Percentiles rank a stretch among this genome's conserved stretches.
Conservation (phyloP, 2,113 vertebrate genomes). For the Butorides virescens region DNA sequence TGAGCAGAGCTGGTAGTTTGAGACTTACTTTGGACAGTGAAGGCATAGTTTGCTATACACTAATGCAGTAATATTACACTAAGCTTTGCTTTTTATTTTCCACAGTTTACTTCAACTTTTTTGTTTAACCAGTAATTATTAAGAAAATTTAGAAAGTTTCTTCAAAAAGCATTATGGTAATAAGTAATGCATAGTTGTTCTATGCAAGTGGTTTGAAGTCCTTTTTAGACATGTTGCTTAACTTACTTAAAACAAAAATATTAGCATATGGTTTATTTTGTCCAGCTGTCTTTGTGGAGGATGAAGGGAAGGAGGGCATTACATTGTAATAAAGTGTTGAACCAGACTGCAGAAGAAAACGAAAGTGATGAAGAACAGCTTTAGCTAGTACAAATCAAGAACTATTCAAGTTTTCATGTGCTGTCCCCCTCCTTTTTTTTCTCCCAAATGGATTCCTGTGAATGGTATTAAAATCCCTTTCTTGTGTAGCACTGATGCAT, state of each 20-base stretch:
- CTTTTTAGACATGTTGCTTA: background rate
- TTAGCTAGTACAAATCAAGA: background rate
- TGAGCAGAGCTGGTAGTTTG: background rate
- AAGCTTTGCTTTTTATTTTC: background rate
- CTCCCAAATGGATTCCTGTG: background rate
- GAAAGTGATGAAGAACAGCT: background rate
- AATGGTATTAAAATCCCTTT: background rate
- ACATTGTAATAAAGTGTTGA: background rate
- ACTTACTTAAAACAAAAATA: background rate
- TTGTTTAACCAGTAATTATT: background rate
- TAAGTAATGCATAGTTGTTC: background rate
- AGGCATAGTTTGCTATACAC: background rate
- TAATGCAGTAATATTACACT: background rate
- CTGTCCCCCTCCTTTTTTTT: background rate
- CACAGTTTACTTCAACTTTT: background rate
- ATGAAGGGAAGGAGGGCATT: background rate
- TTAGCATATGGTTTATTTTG: background rate
- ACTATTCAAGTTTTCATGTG: background rate
- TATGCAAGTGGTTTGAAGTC: background rate
- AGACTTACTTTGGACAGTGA: background rate
- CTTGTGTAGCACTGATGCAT: background rate
- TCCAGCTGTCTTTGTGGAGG: background rate
- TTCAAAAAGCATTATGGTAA: background rate
- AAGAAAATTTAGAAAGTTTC: background rate
- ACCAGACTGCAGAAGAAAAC: background rate